These are phyloP conservation scores for Sciurus carolinensis DNA, from an alignment of 2,797 vertebrate genomes.

Conservation along the genomic window DNA sequence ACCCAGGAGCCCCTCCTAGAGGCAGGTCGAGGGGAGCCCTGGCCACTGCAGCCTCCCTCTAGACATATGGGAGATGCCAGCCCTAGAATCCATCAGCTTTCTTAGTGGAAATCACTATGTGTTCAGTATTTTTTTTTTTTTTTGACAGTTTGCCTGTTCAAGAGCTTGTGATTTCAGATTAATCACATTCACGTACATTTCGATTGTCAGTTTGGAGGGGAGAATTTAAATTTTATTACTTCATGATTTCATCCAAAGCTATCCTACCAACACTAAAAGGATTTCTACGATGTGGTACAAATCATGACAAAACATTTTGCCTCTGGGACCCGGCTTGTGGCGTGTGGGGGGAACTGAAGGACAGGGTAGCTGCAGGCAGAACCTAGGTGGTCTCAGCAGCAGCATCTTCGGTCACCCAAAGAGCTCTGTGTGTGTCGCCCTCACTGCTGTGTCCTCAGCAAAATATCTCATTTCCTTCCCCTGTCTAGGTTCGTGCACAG, in stretches of 20 bases:
- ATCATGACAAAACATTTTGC: background rate
- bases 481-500: background rate
- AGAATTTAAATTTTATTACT: conserved; percentile 63
- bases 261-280: background rate
- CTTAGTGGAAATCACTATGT: conserved; percentile 41
- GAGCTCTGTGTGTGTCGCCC: background rate
- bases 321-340: background rate
- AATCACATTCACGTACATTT: conserved; percentile 49
- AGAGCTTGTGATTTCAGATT: conserved; percentile 47
- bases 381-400: rapidly evolving
- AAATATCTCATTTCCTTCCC: background rate
- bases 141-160: background rate
- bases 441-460: background rate
- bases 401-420: rapidly evolving
- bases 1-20: background rate
- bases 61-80: background rate
- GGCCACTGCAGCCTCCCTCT: background rate
- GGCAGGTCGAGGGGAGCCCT: rapidly evolving
- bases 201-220: conserved; percentile 19
- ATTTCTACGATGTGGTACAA: background rate
- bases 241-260: conserved; percentile 56
- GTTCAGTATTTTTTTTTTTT: background rate
- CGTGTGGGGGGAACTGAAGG: rapidly evolving
- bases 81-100: background rate
- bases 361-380: background rate